A percentile compares a stretch with the other conserved stretches of the same genome.
Evolutionary conservation across 2,888 invertebrate species (phyloP).

Genomic region (Latrodectus hesperus): DNA sequence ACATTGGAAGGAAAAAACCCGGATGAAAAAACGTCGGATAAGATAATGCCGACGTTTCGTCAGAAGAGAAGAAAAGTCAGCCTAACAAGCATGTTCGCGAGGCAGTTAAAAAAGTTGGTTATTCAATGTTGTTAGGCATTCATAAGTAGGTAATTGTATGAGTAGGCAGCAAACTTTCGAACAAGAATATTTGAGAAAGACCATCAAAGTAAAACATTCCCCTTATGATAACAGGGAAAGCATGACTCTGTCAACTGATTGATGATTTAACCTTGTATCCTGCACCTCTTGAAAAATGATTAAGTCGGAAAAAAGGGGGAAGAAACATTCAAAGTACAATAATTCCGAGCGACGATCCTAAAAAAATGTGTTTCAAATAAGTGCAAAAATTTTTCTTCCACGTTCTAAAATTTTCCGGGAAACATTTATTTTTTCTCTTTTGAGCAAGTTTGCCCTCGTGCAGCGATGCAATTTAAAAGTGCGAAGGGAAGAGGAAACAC

Average conservation of each 20-base stretch:
- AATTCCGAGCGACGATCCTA: too few relatives aligned
- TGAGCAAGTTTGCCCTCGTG: too few relatives aligned
- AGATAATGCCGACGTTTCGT: slow-evolving; percentile 31
- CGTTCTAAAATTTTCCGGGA: too few relatives aligned
- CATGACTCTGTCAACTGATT: slow-evolving; percentile 43
- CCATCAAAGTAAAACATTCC: neutral
- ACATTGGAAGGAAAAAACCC: neutral
- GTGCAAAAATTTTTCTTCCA: too few relatives aligned
- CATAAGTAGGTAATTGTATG: slow-evolving; percentile 49
- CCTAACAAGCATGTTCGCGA: slow-evolving; percentile 10
- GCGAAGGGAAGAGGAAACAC: too few relatives aligned
- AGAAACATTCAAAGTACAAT: neutral
- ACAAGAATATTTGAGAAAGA: slow-evolving; percentile 4
- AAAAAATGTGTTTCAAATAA: too few relatives aligned
- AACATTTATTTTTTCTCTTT: too few relatives aligned
- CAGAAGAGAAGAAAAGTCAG: slow-evolving; percentile 23
- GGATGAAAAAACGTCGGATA: slow-evolving; percentile 16
- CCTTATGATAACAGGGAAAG: slow-evolving; percentile 24
- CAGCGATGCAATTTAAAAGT: too few relatives aligned
- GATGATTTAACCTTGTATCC: slow-evolving; percentile 52
- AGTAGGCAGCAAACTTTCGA: slow-evolving; percentile 38
- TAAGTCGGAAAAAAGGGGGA: slow-evolving; percentile 1
- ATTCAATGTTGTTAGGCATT: slow-evolving; percentile 54
- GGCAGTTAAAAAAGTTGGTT: slow-evolving; percentile 27
- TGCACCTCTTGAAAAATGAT: slow-evolving; percentile 36